Evolutionary conservation across 2,888 invertebrate species (phyloP).

Genomic region (Macrosoma leucophasiata): DNA sequence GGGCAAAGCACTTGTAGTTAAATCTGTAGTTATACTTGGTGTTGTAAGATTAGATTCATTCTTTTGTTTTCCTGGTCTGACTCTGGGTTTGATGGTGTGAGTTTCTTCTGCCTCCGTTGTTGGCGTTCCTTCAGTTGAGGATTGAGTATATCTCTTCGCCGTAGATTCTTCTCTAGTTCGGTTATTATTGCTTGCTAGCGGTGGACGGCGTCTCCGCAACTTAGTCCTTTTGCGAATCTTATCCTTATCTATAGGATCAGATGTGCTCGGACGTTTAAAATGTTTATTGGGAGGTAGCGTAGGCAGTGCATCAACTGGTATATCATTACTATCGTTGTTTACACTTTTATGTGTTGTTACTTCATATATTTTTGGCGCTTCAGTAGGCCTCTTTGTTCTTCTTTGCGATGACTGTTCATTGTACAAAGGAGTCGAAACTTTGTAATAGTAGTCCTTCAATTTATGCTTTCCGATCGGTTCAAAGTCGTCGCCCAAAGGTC

Average conservation of each 20-base stretch:
- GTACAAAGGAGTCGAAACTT: constrained; percentile 58
- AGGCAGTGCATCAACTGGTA: constrained; percentile 50
- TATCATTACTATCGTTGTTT: constrained; percentile 41
- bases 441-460: constrained; percentile 66
- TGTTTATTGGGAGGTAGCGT: constrained; percentile 66
- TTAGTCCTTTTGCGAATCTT: constrained; percentile 62
- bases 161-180: constrained; percentile 46
- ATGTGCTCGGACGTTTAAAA: constrained; percentile 55
- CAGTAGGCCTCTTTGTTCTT: constrained; percentile 58
- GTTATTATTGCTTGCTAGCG: constrained; percentile 42
- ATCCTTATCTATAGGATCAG: constrained; percentile 48
- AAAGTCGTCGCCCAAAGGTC: constrained; percentile 63
- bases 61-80: constrained; percentile 46
- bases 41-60: constrained; percentile 55
- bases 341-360: constrained; percentile 33
- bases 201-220: constrained; percentile 62
- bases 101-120: constrained; percentile 47
- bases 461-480: constrained; percentile 64
- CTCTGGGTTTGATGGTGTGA: constrained; percentile 54
- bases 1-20: constrained; percentile 64
- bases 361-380: constrained; percentile 35
- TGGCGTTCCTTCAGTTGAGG: constrained; percentile 40
- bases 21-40: constrained; percentile 58
- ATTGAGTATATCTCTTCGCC: constrained; percentile 31
- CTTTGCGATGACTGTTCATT: constrained; percentile 47